Evolutionary conservation across 2,113 vertebrate genomes (phyloP), one percentile per base, ranked within the genome.

Genomic region (Furnarius figulus): DNA sequence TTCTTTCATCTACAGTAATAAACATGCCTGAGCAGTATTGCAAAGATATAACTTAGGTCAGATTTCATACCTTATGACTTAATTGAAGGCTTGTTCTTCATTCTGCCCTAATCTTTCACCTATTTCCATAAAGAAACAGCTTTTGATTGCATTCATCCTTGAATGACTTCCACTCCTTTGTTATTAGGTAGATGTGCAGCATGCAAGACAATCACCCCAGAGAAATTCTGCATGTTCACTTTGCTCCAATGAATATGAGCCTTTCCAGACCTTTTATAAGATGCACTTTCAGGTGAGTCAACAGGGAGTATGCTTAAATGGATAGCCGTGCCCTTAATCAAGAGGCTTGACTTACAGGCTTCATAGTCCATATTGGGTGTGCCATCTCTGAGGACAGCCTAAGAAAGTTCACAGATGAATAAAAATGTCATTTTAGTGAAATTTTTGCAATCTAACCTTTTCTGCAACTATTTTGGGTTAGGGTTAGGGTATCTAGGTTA

Each of bases 211-310:
- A 72, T 20, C 13, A 76, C 25, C 31, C 13, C 31, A 70, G 80
- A 87, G 63, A 88, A 87, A 47, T 86, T 93, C 55, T 81, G 49
- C 37, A 30, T 62, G 22, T 68, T 79, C 61, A 49, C 62, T 70
- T 71, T 83, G 63, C 79, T 94, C 28, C 56, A 90, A 12, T 58
- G 83, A 93, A 77, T 72, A 86, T 12, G 27, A 89, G 28, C 15
- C 52, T 80, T 79, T 65, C 71, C 56, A 77, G 39, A 33, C 67
- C 33, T 88, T 96, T 71, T 80, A 70, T 71, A 89, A 93, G 46
- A 39, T 84, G 42, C 31, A 47, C 14, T 95, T 95, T 95, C 66
- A 79, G 66, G 40, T 97, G 96, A 97, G 84, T 96, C 95, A 97
- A 20, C 68, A 95, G 96, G 91, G 95, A 92, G 92, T 95, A 25